Conservation (phyloP, 2,113 vertebrate species). For the Litocranius walleri region DNA sequence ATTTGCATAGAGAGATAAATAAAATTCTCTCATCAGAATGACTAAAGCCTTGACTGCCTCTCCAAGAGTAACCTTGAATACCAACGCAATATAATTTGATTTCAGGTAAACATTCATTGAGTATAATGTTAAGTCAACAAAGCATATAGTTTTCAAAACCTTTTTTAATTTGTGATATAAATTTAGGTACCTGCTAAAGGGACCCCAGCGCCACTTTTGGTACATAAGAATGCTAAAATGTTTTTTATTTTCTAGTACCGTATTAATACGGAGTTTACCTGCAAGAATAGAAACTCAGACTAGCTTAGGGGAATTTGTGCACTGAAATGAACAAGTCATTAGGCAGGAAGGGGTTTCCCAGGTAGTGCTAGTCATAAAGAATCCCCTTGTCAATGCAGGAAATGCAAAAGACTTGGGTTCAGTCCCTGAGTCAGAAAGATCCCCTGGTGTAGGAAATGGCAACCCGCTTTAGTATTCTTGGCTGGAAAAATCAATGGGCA, state of each 20-base stretch:
- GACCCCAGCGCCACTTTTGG: not conserved
- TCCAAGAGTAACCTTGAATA: not conserved
- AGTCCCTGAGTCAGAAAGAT: not conserved
- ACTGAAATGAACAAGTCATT: accelerated
- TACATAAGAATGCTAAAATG: not conserved
- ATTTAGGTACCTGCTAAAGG: not conserved
- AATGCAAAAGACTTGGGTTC: not conserved
- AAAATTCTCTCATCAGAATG: not conserved
- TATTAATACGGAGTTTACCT: not conserved
- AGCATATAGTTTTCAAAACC: not conserved
- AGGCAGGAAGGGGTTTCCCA: not conserved
- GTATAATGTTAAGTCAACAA: not conserved
- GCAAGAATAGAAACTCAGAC: not conserved
- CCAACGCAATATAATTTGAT: not conserved
- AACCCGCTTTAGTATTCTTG: not conserved
- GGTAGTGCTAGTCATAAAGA: not conserved
- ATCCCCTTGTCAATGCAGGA: not conserved
- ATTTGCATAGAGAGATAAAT: not conserved
- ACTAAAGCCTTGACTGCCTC: not conserved
- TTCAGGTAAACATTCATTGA: not conserved
- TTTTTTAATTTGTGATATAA: not conserved
- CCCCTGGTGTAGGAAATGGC: not conserved
- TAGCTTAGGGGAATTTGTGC: not conserved
- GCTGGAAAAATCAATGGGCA: not conserved
- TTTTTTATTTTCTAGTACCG: not conserved